Conservation (phyloP, 2,888 invertebrate species). For the Drosophila meridiana region DNA sequence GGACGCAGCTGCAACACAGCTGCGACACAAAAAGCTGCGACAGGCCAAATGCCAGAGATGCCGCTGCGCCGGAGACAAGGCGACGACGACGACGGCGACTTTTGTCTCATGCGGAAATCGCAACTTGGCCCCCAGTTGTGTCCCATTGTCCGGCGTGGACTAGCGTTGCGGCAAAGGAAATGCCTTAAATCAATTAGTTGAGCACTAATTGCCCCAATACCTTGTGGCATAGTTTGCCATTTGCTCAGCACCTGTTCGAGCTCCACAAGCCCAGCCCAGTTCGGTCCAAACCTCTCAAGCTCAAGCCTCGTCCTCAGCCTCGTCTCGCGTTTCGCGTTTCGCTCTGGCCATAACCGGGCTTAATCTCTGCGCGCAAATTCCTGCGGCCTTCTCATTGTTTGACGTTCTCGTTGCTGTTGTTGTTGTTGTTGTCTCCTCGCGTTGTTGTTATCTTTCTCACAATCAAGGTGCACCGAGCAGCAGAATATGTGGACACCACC, state of each 20-base stretch:
- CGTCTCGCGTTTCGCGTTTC: not conserved
- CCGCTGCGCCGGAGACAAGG: conserved; percentile 62
- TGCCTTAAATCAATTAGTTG: conserved; percentile 85
- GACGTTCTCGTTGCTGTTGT: conserved; percentile 23
- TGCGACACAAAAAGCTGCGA: conserved; percentile 46
- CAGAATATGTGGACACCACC: conserved; percentile 50
- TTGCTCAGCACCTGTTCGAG: conserved; percentile 76
- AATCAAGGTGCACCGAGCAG: conserved; percentile 73
- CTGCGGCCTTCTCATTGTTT: conserved; percentile 79
- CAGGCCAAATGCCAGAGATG: conserved; percentile 74
- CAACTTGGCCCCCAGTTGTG: conserved; percentile 25
- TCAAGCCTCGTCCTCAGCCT: conserved; percentile 5
- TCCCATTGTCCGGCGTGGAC: conserved; percentile 45
- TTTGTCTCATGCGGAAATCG: conserved; percentile 73
- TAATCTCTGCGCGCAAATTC: conserved; percentile 78
- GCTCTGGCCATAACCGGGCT: conserved; percentile 48
- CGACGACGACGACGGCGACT: conserved; percentile 64
- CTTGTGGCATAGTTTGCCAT: conserved; percentile 84
- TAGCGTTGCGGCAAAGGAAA: conserved; percentile 82
- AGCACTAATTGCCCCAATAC: conserved; percentile 85
- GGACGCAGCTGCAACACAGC: conserved; percentile 50
- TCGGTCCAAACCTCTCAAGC: conserved; percentile 5
- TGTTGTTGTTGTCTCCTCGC: conserved; percentile 60
- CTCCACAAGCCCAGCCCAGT: conserved; percentile 10
- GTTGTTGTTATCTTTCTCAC: conserved; percentile 78